Evolutionary conservation across 1,140 invertebrate genomes (phyloP).

Genomic region (Papilio glaucus): DNA sequence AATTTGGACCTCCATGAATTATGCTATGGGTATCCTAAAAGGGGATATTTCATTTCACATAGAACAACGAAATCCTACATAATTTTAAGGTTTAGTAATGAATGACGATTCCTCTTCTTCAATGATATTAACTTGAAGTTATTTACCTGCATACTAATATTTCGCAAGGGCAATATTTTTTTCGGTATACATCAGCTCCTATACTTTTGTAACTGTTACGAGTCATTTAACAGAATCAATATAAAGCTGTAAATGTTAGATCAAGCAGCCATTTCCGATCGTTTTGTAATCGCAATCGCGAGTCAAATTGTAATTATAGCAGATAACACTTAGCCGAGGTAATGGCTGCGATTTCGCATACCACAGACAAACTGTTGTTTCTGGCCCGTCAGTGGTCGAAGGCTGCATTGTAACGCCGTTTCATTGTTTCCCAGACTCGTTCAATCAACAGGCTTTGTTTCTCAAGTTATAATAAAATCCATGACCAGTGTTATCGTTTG

Average conservation of each 20-base stretch:
- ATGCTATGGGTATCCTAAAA: too few species aligned
- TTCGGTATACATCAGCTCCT: not conserved
- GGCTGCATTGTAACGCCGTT: constrained; percentile 32
- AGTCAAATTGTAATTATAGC: constrained; percentile 53
- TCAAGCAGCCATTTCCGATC: constrained; percentile 4
- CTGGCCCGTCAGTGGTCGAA: constrained; percentile 44
- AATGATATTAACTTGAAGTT: not conserved
- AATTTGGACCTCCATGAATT: too few species aligned
- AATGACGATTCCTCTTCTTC: too few species aligned
- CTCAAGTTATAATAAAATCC: constrained; percentile 25
- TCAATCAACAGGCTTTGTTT: constrained; percentile 25
- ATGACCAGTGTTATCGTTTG: constrained; percentile 4
- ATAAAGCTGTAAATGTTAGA: constrained; percentile 18
- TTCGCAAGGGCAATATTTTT: not conserved
- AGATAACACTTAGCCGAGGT: constrained; percentile 43
- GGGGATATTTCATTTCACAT: too few species aligned
- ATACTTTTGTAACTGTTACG: constrained; percentile 10
- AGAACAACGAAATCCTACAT: too few species aligned
- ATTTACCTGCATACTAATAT: not conserved
- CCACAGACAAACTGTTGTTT: constrained; percentile 37
- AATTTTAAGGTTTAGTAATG: too few species aligned
- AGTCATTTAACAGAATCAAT: constrained; percentile 18
- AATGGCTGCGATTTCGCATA: constrained; percentile 47
- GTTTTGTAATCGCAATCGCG: constrained; percentile 35
- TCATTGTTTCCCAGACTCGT: constrained; percentile 35